Evolutionary conservation across 1,140 invertebrate genomes (phyloP), one percentile per base, ranked within the genome.

Genomic region (Heliothis virescens): DNA sequence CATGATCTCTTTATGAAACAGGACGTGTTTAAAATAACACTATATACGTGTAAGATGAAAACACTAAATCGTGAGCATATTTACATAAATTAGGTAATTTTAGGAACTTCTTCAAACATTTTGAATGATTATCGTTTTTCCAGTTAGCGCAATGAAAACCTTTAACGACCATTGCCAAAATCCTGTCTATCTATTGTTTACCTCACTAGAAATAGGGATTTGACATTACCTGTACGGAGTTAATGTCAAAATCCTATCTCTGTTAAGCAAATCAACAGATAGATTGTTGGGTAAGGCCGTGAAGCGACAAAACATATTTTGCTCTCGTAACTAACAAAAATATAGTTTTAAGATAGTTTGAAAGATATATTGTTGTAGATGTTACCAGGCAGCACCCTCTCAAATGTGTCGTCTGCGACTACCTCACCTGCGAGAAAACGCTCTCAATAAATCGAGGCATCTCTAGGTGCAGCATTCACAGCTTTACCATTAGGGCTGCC

Each of bases 381-480:
- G 26, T 57, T 34, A 72, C 13, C 21, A 13, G 26, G 52, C 41
- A 52, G 69, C 52, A 72, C 11, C 29, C 4, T 16, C 69, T 57
- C 47, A 26, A 72, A 29, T 55, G 69, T 57, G 47, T 71, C 52
- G 50, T 34, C 52, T 72, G 52, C 21, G 50, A 72, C 50, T 34
- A 34, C 50, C 67, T 53, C 26, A 72, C 52, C 69, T 41, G 29
- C 52, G 26, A 57, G 52, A 57, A 72, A 52, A 72, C 16, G 29
- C 69, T 72, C 72, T 74, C 53, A 74, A 74, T 74, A 74, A 74
- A 74, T 74, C 72, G 52, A 16, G 72, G 12, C 72, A 60, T 74
- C 72, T 48, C 72, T 74, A 60, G 72, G 34, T 60, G 15, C 41
- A 59, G 41, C 41, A 16, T 74, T 26, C 55, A 59, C 41, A 59